These are phyloP conservation scores for Achroia grisella DNA, from an alignment of 1,140 invertebrate genomes.

Conservation along the genomic window DNA sequence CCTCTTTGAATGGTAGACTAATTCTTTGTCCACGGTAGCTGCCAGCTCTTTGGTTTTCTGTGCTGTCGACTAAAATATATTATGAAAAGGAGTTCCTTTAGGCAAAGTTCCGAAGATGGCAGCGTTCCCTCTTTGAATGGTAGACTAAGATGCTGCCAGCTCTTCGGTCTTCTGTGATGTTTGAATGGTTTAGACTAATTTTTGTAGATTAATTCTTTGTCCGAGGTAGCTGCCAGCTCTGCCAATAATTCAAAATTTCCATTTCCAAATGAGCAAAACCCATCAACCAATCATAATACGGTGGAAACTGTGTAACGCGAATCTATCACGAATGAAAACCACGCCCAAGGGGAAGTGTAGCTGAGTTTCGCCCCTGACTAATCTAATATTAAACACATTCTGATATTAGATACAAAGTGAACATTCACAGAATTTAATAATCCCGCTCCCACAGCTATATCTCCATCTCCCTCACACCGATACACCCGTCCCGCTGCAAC, in stretches of 20 bases:
- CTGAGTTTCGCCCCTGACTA: constrained; percentile 35
- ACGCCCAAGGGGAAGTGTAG: background rate
- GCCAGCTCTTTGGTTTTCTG: too few species aligned
- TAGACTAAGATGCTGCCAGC: too few species aligned
- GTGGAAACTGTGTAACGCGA: background rate
- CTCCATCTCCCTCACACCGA: constrained; percentile 15
- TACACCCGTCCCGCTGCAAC: constrained; percentile 23
- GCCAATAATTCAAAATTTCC: constrained; percentile 2
- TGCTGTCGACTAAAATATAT: too few species aligned
- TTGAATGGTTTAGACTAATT: too few species aligned
- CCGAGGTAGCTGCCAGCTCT: constrained; percentile 6
- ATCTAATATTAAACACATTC: constrained; percentile 71
- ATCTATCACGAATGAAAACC: constrained; percentile 4
- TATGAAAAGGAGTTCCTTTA: too few species aligned
- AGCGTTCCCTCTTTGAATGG: too few species aligned
- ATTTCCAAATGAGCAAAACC: constrained; percentile 3
- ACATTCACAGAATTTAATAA: constrained; percentile 72
- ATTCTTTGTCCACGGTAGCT: too few species aligned
- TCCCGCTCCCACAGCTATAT: constrained; percentile 36
- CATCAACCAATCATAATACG: constrained; percentile 7
- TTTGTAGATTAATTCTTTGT: constrained; percentile 37
- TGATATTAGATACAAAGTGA: constrained; percentile 71
- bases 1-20: too few species aligned
- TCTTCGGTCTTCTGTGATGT: too few species aligned
- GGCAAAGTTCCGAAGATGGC: too few species aligned